phyloP scores from a whole-genome alignment of 2,113 vertebrate genomes.

The Nansenia antarctica region DNA sequence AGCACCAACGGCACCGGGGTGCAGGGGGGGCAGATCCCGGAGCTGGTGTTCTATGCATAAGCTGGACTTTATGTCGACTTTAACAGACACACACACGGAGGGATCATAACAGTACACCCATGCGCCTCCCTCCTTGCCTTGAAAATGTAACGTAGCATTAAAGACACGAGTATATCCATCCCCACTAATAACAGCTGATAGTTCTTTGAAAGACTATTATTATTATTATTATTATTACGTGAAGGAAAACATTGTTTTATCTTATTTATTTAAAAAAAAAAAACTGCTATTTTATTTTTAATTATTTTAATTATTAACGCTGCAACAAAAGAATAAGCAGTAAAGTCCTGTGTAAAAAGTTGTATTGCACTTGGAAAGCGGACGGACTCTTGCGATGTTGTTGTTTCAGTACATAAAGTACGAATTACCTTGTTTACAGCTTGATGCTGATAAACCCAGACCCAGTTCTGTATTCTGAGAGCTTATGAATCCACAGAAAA shows the following conservation, averaged over 20 bases:
- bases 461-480: constrained; percentile 80
- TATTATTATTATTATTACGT: too few species aligned
- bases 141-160: constrained; percentile 69
- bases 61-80: constrained; percentile 14
- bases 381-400: constrained; percentile 55
- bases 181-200: constrained; percentile 63
- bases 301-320: constrained; percentile 70
- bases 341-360: constrained; percentile 67
- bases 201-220: constrained; percentile 68
- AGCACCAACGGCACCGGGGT: constrained; percentile 98
- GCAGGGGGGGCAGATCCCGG: constrained; percentile 97
- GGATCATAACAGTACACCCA: constrained; percentile 58
- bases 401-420: constrained; percentile 78
- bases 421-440: constrained; percentile 69
- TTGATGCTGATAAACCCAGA: constrained; percentile 74
- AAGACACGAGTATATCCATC: constrained; percentile 61
- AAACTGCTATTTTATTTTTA: constrained; percentile 77
- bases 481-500: constrained; percentile 66
- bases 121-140: constrained; percentile 59
- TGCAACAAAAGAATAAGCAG: too few species aligned
- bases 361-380: constrained; percentile 73
- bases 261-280: constrained; percentile 83
- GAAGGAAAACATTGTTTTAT: constrained; percentile 79
- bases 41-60: constrained; percentile 97
- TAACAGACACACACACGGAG: constrained; percentile 39